A percentile compares a stretch with the other conserved stretches of the same genome.
Evolutionary conservation across 2,113 vertebrate species (phyloP).

Genomic region (Neotragus moschatus): DNA sequence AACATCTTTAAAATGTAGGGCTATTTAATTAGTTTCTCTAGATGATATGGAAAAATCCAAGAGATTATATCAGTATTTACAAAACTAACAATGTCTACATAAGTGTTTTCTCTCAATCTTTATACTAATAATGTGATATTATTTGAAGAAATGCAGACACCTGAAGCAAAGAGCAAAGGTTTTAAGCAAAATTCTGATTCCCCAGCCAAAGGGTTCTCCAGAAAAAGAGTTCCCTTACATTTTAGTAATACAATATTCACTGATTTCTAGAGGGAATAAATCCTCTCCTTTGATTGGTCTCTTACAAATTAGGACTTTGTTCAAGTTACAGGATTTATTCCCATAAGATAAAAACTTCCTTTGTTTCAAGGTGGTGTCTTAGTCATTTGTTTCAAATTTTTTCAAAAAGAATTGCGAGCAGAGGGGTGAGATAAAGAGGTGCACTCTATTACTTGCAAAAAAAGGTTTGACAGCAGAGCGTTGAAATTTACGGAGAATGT

Average conservation of each 20-base stretch:
- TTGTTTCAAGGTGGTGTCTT: neutral
- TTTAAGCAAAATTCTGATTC: neutral
- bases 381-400: neutral
- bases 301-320: neutral
- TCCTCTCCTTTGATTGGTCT: neutral
- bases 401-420: neutral
- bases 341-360: neutral
- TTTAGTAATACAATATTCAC: neutral
- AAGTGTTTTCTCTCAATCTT: neutral
- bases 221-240: neutral
- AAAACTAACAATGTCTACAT: neutral
- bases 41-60: neutral
- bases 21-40: constrained; percentile 1
- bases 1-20: neutral
- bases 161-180: neutral
- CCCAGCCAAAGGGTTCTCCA: neutral
- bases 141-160: neutral
- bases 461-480: neutral
- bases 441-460: neutral
- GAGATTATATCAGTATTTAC: neutral
- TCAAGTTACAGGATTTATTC: neutral
- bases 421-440: neutral
- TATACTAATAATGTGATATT: neutral
- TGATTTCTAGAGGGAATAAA: neutral
- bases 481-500: neutral